Conservation (phyloP, 1,140 invertebrate species). For the Oncopodura yosiiana region DNA sequence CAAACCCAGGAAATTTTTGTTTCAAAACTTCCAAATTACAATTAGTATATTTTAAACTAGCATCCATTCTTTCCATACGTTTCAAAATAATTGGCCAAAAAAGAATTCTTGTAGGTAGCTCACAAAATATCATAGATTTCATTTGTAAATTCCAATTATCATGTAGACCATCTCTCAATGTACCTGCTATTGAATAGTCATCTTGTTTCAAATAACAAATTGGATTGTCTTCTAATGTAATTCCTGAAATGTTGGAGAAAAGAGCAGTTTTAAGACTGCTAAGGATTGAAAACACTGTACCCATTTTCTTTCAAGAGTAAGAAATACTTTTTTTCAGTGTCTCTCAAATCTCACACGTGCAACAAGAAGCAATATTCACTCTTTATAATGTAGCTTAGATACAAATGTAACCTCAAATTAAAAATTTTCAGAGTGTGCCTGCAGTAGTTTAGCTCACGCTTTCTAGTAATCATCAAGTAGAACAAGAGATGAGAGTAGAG, state of each 20-base stretch:
- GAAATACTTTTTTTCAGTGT: no score
- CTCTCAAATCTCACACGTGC: no score
- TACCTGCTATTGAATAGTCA: constrained; percentile 20
- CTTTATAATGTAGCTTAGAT: no score
- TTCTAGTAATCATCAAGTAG: no score
- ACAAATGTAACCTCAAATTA: no score
- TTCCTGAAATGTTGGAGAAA: constrained; percentile 1
- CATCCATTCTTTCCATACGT: constrained; percentile 24
- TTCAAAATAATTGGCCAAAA: constrained; percentile 22
- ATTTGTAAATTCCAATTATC: constrained; percentile 18
- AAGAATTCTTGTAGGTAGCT: constrained; percentile 16
- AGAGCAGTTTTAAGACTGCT: constrained; percentile 4
- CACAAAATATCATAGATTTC: constrained; percentile 24
- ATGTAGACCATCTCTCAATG: neutral
- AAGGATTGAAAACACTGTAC: constrained; percentile 7
- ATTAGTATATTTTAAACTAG: constrained; percentile 26
- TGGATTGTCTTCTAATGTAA: neutral
- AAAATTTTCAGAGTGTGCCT: no score
- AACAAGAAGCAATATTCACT: no score
- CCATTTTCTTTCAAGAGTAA: no score
- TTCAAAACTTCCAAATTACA: constrained; percentile 26
- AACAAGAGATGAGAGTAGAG: no score
- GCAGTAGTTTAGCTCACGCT: no score
- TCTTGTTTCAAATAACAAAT: constrained; percentile 15
- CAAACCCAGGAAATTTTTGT: constrained; percentile 22